These are phyloP conservation scores for Herminia tarsipennalis DNA, from an alignment of 2,888 invertebrate genomes.

Conservation along the genomic window DNA sequence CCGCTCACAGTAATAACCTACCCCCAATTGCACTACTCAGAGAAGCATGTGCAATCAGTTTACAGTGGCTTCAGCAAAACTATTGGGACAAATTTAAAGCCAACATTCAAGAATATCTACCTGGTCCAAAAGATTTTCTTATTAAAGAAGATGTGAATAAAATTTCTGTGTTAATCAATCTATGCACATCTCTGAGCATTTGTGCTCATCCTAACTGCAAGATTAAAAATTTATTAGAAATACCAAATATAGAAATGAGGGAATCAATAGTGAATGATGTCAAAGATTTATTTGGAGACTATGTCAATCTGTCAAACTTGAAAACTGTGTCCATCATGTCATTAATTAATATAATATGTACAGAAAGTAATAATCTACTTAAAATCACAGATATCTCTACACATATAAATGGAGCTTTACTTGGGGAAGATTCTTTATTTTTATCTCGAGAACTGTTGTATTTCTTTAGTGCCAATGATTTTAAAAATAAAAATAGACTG, in stretches of 20 bases:
- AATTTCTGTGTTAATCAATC: constrained; percentile 64
- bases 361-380: constrained; percentile 58
- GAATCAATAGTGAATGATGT: constrained; percentile 69
- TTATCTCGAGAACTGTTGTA: constrained; percentile 67
- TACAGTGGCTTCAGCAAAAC: constrained; percentile 89
- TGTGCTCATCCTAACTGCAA: constrained; percentile 67
- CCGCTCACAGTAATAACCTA: constrained; percentile 89
- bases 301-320: constrained; percentile 61
- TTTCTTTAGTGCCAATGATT: constrained; percentile 53
- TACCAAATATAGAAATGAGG: constrained; percentile 63
- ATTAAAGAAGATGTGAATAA: constrained; percentile 56
- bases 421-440: constrained; percentile 67
- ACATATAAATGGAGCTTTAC: constrained; percentile 59
- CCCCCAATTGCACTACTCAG: constrained; percentile 88
- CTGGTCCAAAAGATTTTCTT: constrained; percentile 51
- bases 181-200: constrained; percentile 71
- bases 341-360: constrained; percentile 58
- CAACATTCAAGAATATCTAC: constrained; percentile 74
- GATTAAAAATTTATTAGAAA: constrained; percentile 69
- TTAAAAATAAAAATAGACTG: constrained; percentile 51
- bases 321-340: constrained; percentile 61
- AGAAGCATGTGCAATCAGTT: constrained; percentile 86
- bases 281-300: constrained; percentile 62
- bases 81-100: constrained; percentile 87
- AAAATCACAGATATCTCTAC: constrained; percentile 48